Evolutionary conservation across 2,888 invertebrate genomes (phyloP).

Genomic region (Cepaea hortensis): DNA sequence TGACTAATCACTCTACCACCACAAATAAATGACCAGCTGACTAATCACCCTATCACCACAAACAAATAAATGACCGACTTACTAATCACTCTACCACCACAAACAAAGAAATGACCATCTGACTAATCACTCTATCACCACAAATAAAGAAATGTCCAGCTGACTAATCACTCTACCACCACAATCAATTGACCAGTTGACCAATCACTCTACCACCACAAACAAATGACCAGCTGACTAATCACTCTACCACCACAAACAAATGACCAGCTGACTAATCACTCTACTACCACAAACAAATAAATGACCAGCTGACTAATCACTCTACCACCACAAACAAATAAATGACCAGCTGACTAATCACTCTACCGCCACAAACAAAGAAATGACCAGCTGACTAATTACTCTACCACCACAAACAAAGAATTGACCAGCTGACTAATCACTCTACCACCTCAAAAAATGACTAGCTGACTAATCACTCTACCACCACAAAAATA

Average conservation of each 20-base stretch:
- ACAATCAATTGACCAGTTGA: too few species aligned
- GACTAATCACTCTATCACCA: too few species aligned
- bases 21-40: too few species aligned
- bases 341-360: background rate
- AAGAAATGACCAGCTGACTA: background rate
- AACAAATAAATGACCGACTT: too few species aligned
- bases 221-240: background rate
- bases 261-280: background rate
- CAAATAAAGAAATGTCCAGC: too few species aligned
- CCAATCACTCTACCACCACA: too few species aligned
- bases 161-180: too few species aligned
- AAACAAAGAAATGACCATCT: too few species aligned
- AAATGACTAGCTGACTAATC: background rate
- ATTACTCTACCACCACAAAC: background rate
- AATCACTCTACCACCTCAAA: background rate
- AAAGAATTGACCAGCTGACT: background rate
- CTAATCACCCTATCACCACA: too few species aligned
- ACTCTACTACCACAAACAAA: background rate
- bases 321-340: background rate
- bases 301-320: background rate
- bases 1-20: too few species aligned
- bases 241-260: background rate
- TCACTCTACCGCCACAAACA: background rate
- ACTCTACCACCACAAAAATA: background rate
- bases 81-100: too few species aligned